A percentile compares a stretch with the other conserved stretches of the same genome.
Evolutionary conservation across 2,113 vertebrate genomes (phyloP).

Genomic region (Eurypyga helias): DNA sequence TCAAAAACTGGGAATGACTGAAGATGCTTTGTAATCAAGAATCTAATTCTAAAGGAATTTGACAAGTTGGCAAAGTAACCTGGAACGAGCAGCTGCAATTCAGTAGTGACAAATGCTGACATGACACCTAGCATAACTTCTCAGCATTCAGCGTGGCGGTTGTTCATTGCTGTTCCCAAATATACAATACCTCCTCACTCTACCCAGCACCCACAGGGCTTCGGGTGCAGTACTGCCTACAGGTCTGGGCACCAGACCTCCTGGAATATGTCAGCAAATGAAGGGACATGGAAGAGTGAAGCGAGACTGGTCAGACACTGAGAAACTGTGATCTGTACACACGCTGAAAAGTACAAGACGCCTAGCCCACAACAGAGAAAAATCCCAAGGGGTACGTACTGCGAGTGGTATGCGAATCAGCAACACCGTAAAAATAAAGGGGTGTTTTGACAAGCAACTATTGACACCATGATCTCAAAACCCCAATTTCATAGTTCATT

Average conservation of each 20-base stretch:
- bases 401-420: background rate
- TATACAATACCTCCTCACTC: background rate
- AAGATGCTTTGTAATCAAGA: background rate
- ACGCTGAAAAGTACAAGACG: background rate
- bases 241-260: background rate
- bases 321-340: background rate
- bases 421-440: background rate
- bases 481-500: background rate
- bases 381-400: background rate
- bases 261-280: background rate
- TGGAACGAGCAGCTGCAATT: background rate
- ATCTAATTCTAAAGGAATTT: background rate
- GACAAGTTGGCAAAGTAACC: background rate
- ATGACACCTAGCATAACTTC: background rate
- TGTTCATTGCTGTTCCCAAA: background rate
- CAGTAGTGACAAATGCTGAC: background rate
- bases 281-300: background rate
- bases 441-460: background rate
- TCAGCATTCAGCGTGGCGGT: too few species aligned
- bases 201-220: too few species aligned
- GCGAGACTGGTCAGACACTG: background rate
- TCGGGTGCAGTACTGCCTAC: background rate
- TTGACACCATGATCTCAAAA: accelerated
- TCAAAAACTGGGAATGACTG: background rate
- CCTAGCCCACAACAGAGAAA: background rate